Evolutionary conservation across 2,888 invertebrate species (phyloP).

Genomic region (Leptopterna dolabrata): DNA sequence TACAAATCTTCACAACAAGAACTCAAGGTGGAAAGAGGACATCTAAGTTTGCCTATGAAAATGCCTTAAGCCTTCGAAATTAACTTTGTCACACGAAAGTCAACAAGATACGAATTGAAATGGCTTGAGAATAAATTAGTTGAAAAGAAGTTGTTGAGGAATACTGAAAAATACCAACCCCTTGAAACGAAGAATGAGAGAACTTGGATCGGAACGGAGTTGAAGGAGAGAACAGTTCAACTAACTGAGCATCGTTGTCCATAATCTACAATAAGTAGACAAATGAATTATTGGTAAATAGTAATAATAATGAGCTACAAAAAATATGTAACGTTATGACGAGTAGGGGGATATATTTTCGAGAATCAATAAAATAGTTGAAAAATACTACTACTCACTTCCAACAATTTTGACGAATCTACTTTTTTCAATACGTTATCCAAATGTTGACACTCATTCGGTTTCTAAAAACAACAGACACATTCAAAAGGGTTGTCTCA

Average conservation of each 20-base stretch:
- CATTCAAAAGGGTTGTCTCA: background rate
- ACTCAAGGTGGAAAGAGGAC: too few species aligned
- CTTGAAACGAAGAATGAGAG: constrained; percentile 12
- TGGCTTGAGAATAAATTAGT: too few species aligned
- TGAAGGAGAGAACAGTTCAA: constrained; percentile 14
- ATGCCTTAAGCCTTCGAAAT: too few species aligned
- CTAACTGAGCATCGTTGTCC: constrained; percentile 16
- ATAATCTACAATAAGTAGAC: constrained; percentile 5
- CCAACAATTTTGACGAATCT: constrained; percentile 32
- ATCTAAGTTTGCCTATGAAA: too few species aligned
- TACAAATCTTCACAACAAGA: too few species aligned
- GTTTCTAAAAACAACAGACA: background rate
- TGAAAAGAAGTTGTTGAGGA: too few species aligned
- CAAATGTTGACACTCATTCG: background rate
- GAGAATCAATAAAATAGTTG: background rate
- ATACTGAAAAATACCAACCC: background rate
- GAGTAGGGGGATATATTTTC: background rate
- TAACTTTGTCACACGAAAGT: too few species aligned
- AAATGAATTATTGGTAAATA: background rate
- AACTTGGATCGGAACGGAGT: constrained; percentile 10
- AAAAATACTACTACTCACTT: constrained; percentile 1
- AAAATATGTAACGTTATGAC: background rate
- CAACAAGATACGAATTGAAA: too few species aligned
- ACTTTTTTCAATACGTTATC: constrained; percentile 34
- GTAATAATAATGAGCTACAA: background rate